Evolutionary conservation across 2,888 invertebrate genomes (phyloP).

Genomic region (Cabera pusaria): DNA sequence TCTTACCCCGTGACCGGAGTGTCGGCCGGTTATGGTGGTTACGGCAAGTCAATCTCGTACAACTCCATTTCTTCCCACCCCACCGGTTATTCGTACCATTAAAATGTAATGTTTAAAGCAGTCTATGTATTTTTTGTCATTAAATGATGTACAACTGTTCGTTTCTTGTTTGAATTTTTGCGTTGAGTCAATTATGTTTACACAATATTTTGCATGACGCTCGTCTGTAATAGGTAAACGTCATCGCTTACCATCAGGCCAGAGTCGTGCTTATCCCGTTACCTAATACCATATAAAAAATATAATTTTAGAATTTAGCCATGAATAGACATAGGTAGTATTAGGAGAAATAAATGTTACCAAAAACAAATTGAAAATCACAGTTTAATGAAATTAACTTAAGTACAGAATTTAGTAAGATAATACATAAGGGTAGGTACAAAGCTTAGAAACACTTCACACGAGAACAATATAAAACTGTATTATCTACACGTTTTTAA

Average conservation of each 20-base stretch:
- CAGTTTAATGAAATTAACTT: slow-evolving; percentile 9
- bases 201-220: too few species aligned
- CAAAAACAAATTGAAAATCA: slow-evolving; percentile 2
- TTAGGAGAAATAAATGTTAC: too few species aligned
- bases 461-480: too few species aligned
- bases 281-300: too few species aligned
- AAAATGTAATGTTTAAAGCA: slow-evolving; percentile 2
- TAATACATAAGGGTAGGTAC: neutral
- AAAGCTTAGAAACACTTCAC: slow-evolving; percentile 12
- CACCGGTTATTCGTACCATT: slow-evolving; percentile 19
- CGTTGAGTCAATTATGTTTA: too few species aligned
- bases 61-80: slow-evolving; percentile 26
- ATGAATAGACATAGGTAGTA: too few species aligned
- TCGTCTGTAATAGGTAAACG: too few species aligned
- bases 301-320: too few species aligned
- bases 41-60: slow-evolving; percentile 27
- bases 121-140: slow-evolving; percentile 12
- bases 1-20: slow-evolving; percentile 18
- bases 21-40: slow-evolving; percentile 14
- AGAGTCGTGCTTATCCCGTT: too few species aligned
- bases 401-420: neutral
- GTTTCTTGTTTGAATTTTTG: too few species aligned
- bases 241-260: too few species aligned
- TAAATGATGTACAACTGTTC: slow-evolving; percentile 18
- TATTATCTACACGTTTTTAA: too few species aligned